These are phyloP conservation scores for Drosophila greeni DNA, from an alignment of 2,888 invertebrate species.

Conservation along the genomic window DNA sequence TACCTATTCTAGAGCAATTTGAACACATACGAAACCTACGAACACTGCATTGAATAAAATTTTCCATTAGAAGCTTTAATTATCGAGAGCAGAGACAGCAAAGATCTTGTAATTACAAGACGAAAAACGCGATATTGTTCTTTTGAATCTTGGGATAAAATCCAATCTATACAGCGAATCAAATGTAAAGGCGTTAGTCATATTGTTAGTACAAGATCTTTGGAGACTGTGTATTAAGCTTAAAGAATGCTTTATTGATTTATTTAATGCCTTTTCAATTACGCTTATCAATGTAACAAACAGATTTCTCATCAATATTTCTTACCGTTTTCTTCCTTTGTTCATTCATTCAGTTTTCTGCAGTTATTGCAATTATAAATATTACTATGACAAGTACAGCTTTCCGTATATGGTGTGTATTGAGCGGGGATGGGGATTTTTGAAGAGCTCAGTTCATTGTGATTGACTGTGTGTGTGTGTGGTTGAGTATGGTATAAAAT, in stretches of 20 bases:
- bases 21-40: constrained; percentile 29
- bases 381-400: constrained; percentile 66
- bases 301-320: constrained; percentile 59
- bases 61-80: constrained; percentile 43
- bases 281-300: constrained; percentile 72
- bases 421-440: constrained; percentile 44
- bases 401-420: constrained; percentile 48
- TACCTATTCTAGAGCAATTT: constrained; percentile 34
- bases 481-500: constrained; percentile 48
- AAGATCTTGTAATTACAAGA: background rate
- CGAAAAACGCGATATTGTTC: background rate
- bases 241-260: constrained; percentile 72
- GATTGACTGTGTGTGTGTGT: constrained; percentile 31
- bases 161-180: too few relatives aligned
- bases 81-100: constrained; percentile 19
- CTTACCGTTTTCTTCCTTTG: constrained; percentile 23
- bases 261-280: constrained; percentile 67
- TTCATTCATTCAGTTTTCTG: constrained; percentile 54
- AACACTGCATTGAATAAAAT: constrained; percentile 51
- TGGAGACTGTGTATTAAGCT: constrained; percentile 43
- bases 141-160: too few relatives aligned
- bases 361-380: constrained; percentile 66
- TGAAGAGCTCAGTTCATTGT: constrained; percentile 44
- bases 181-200: background rate
- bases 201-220: background rate